A percentile compares a stretch with the other conserved stretches of the same genome.
phyloP scores from a whole-genome alignment of 2,888 invertebrate species.

The Ischnura elegans region DNA sequence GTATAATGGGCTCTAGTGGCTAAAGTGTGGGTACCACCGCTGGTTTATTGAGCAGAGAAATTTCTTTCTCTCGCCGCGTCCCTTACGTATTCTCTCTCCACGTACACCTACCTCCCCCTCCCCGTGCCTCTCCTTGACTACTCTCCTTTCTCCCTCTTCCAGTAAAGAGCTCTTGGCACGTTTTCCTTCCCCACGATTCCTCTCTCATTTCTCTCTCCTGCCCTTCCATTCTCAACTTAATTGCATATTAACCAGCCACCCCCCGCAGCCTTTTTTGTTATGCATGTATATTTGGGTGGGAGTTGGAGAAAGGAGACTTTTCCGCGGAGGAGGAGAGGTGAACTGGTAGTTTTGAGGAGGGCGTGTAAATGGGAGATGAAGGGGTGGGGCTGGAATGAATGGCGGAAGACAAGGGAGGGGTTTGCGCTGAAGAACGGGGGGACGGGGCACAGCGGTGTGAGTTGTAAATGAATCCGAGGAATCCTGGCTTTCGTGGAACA shows the following conservation, averaged over 20 bases:
- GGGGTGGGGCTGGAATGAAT: not conserved
- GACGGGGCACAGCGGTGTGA: not conserved
- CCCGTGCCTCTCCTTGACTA: not conserved
- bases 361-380: not conserved
- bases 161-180: not conserved
- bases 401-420: not conserved
- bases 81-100: not conserved
- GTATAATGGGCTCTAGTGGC: too few species aligned
- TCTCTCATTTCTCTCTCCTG: not conserved
- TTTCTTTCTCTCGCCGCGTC: not conserved
- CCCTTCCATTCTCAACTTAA: constrained; percentile 20
- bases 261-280: not conserved
- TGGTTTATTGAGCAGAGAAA: not conserved
- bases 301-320: not conserved
- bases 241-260: constrained; percentile 21
- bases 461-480: not conserved
- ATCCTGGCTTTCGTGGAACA: not conserved
- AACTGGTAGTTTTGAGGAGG: too few species aligned
- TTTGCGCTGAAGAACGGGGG: not conserved
- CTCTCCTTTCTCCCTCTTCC: constrained; percentile 22
- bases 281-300: constrained; percentile 3
- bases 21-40: too few species aligned
- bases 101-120: not conserved
- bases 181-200: not conserved
- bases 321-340: too few species aligned